Evolutionary conservation across 2,888 invertebrate species (phyloP).

Genomic region (Phalera bucephala): DNA sequence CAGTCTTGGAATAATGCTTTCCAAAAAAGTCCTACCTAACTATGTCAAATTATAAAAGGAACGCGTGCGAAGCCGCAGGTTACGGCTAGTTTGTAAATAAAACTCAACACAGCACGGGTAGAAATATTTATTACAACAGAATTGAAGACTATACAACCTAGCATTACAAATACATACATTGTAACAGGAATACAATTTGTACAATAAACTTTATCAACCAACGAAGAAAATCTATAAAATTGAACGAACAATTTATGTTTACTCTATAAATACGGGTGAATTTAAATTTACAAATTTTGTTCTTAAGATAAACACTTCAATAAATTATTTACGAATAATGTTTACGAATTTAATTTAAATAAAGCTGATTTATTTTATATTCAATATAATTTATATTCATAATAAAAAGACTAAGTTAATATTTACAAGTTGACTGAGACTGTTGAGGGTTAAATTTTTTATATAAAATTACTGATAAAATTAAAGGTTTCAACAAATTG

Average conservation of each 20-base stretch:
- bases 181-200: constrained; percentile 47
- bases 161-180: constrained; percentile 34
- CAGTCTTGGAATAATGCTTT: too few relatives aligned
- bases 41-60: too few relatives aligned
- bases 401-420: constrained; percentile 2
- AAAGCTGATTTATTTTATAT: constrained; percentile 13
- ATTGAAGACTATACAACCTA: constrained; percentile 56
- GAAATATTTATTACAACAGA: constrained; percentile 66
- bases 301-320: constrained; percentile 15
- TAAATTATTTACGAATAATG: constrained; percentile 13
- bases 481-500: too few relatives aligned
- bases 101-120: constrained; percentile 43
- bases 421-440: not conserved
- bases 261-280: constrained; percentile 24
- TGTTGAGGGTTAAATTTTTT: too few relatives aligned
- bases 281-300: constrained; percentile 13
- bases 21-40: too few relatives aligned
- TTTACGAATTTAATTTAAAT: constrained; percentile 8
- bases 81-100: constrained; percentile 20
- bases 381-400: constrained; percentile 2
- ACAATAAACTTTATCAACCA: constrained; percentile 30
- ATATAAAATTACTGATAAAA: too few relatives aligned
- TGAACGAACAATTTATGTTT: constrained; percentile 22
- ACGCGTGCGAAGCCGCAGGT: too few relatives aligned
- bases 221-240: constrained; percentile 30